Conservation (phyloP, 2,888 invertebrate species). For the Trissolcus japonicus region DNA sequence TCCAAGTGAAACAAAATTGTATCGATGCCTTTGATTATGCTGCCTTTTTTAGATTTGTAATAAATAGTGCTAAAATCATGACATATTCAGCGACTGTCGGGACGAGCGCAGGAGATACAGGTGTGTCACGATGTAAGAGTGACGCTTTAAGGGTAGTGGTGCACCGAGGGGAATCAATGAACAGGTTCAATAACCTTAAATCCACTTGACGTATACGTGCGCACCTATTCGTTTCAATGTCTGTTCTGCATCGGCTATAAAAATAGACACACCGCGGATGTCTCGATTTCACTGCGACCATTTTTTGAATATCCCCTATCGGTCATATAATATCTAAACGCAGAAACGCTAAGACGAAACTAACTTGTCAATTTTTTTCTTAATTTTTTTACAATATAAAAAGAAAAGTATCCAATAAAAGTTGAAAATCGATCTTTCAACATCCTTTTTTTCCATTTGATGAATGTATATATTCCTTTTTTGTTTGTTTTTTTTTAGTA, state of each 20-base stretch:
- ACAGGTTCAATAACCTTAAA: slow-evolving; percentile 74
- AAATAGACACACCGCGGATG: slow-evolving; percentile 66
- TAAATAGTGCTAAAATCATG: slow-evolving; percentile 29
- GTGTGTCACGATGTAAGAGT: slow-evolving; percentile 53
- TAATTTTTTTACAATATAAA: no score
- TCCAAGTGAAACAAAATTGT: neutral
- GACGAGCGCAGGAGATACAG: slow-evolving; percentile 41
- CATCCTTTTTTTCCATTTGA: no score
- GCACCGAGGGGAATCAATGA: slow-evolving; percentile 70
- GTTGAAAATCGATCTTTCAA: no score
- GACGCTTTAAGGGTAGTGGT: slow-evolving; percentile 60
- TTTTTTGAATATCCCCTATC: neutral
- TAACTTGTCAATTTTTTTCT: neutral
- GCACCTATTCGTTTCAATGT: slow-evolving; percentile 63
- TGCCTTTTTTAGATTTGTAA: neutral
- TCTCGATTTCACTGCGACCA: slow-evolving; percentile 59
- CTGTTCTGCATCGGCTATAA: slow-evolving; percentile 66
- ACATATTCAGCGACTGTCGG: slow-evolving; percentile 48
- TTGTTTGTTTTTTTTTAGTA: no score
- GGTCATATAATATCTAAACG: neutral
- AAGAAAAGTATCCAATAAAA: no score
- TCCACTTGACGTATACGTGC: slow-evolving; percentile 68
- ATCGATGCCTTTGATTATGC: neutral
- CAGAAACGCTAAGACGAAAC: neutral
- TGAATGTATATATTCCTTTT: no score